Evolutionary conservation across 1,140 invertebrate genomes (phyloP), one percentile per base, ranked within the genome.

Genomic region (Achroia grisella): DNA sequence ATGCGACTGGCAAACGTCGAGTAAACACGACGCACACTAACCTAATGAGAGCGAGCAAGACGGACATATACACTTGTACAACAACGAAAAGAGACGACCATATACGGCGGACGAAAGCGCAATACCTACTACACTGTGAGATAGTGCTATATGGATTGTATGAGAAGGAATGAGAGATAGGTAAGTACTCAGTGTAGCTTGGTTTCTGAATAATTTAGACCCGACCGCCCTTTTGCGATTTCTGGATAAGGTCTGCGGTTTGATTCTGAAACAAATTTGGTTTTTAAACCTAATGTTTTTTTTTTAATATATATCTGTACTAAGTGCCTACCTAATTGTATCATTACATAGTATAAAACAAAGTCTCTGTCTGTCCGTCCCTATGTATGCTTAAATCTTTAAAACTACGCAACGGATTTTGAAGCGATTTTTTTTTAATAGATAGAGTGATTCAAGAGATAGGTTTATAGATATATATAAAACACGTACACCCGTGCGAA

Each of bases 101-200:
- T 68, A 75, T 66, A 51, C 54, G 73, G 77, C 77, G 59, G 75
- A 31, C 69, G 72, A 79, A 81, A 77, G 77, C 77, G 75, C 77
- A 79, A 75, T 70, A 63, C 57, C 57, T 57, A 51, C 61, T 28
- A 64, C 69, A 59, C 51, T 13, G 64, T 17, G 57, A 53, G 58
- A 81, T 39, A 52, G 29, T 30, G n/a, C 30, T 56, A 71, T 52
- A 44, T 4, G 27, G 3, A 5, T 6, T 4, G 4, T 4, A 2
- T 46, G 36, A 3, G 53, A 37, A 29, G 30, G 46, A 77, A 34
- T 4, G 64, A 58, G 69, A 67, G 4, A 29, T 44, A 13, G 60
- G 56, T 60, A 66, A 35, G 39, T 65, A 45, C 72, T 76, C 72
- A 71, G 72, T 78, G 57, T 70, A 64, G 69, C 69, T 58, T 54